Conservation (phyloP, 2,113 vertebrate species). For the Malaclemys terrapin region DNA sequence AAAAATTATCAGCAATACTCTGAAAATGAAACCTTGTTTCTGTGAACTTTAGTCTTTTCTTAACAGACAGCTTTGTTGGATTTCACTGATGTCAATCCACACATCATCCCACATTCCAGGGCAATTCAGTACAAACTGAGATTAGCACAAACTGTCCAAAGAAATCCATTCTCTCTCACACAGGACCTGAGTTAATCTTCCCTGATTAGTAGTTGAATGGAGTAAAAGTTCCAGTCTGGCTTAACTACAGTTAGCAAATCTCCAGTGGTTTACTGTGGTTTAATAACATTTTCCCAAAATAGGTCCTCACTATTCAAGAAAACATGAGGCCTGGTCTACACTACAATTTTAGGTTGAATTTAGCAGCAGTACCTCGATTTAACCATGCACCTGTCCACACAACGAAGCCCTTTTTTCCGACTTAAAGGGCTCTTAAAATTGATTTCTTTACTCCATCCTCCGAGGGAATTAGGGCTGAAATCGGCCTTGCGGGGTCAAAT, state of each 20-base stretch:
- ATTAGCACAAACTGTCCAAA: not conserved
- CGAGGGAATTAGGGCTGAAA: too few relatives aligned
- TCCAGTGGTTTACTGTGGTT: not conserved
- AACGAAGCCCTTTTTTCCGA: too few relatives aligned
- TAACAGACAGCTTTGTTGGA: not conserved
- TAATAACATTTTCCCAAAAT: not conserved
- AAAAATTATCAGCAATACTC: too few relatives aligned
- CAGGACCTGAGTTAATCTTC: not conserved
- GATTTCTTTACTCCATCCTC: too few relatives aligned
- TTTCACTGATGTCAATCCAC: accelerated
- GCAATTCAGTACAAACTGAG: not conserved
- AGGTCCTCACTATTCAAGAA: not conserved
- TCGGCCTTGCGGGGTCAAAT: too few relatives aligned
- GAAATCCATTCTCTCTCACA: not conserved
- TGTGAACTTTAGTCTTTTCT: not conserved
- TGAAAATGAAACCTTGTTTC: too few relatives aligned
- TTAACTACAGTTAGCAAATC: not conserved
- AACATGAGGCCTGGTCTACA: not conserved
- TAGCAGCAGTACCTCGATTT: too few relatives aligned
- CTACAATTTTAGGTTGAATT: too few relatives aligned
- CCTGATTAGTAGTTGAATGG: not conserved
- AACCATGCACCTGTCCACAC: too few relatives aligned
- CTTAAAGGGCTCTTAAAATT: too few relatives aligned
- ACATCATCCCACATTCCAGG: accelerated
- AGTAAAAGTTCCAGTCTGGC: not conserved